Base-by-base conservation (phyloP, 2,113 vertebrate genomes). In the Tor tambroides region DNA sequence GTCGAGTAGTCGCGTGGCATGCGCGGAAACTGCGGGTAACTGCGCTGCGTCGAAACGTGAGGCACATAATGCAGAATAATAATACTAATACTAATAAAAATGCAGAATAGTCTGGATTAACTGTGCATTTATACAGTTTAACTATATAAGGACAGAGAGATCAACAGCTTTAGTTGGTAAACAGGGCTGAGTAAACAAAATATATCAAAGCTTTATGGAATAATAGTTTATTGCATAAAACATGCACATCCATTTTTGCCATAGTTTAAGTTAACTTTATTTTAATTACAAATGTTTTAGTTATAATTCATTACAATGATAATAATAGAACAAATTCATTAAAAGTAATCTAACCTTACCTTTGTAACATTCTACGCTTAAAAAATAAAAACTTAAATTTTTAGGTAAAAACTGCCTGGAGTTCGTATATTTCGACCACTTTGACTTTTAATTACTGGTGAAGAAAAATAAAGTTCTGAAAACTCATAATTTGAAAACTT, bases 1-100 rank as follows among this genome's bases (percentile, higher is more conserved):
- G 9, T 46, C 81, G 65, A 69, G 43, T 7, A 35, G 63, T 69
- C 46, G 14, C 76, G 17, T 78, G 76, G 35, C 76, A 51, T 23
- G 80, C 80, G n/a, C 63, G 41, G 41, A 49, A 30, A 67, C 15
- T 12, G 80, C 41, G 38, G 21, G 81, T 65, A 83, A 35, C 41
- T 83, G 61, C 63, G 56, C 32, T 49, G 61, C 41, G 80, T 30
- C 19, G 80, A 83, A 46, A 23, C 32, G 32, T 15, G 35, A 14
- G 32, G 30, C 77, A 23, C 11, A 7, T 80, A 26, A 4, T 41
- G 78, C 14, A 63, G 14, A 9, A 41, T n/a, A 28, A 8, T 0
- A 15, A 15, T 17, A 69, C 32, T 54, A 54, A 69, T 15, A 17
- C 8, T 26, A 77, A n/a, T n/a, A n/a, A n/a, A 26, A n/a, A 75